These are phyloP conservation scores for Chironex yamaguchii DNA, from an alignment of 30 jellyfish, hydroid and myxozoan genomes.

Conservation along the genomic window DNA sequence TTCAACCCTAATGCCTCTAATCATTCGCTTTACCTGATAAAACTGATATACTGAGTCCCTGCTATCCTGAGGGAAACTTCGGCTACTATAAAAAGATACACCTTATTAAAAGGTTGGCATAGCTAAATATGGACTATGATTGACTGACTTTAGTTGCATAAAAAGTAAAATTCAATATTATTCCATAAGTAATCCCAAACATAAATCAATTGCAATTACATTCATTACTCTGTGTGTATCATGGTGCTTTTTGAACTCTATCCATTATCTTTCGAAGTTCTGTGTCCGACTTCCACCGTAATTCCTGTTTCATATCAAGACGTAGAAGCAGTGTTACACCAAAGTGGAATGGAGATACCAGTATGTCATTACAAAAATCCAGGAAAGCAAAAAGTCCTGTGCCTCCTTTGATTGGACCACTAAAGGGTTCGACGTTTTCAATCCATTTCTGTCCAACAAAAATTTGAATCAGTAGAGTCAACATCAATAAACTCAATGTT, in stretches of 20 bases:
- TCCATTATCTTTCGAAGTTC: slow-evolving; percentile 74
- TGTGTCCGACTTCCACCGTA: slow-evolving; percentile 75
- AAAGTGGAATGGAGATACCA: slow-evolving; percentile 73
- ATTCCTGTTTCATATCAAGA: slow-evolving; percentile 65
- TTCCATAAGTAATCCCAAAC: too few species aligned
- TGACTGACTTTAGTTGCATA: too few species aligned
- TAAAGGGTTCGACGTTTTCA: slow-evolving; percentile 70
- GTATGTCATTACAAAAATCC: slow-evolving; percentile 67
- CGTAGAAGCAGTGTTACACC: slow-evolving; percentile 65
- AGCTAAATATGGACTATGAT: too few species aligned
- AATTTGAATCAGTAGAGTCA: slow-evolving; percentile 44
- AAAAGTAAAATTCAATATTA: too few species aligned
- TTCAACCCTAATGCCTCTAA: too few species aligned
- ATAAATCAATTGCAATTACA: too few species aligned
- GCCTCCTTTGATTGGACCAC: slow-evolving; percentile 70
- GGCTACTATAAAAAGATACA: too few species aligned
- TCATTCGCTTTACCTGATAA: too few species aligned
- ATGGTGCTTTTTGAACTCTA: slow-evolving; percentile 71
- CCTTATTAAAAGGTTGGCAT: too few species aligned
- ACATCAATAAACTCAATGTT: slow-evolving; percentile 62
- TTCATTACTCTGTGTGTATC: too few species aligned
- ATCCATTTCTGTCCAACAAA: slow-evolving; percentile 88
- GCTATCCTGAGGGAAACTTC: too few species aligned
- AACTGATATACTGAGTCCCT: too few species aligned
- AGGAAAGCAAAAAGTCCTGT: slow-evolving; percentile 53